Evolutionary conservation across 2,797 vertebrate genomes (phyloP).

Genomic region (Microtus californicus): DNA sequence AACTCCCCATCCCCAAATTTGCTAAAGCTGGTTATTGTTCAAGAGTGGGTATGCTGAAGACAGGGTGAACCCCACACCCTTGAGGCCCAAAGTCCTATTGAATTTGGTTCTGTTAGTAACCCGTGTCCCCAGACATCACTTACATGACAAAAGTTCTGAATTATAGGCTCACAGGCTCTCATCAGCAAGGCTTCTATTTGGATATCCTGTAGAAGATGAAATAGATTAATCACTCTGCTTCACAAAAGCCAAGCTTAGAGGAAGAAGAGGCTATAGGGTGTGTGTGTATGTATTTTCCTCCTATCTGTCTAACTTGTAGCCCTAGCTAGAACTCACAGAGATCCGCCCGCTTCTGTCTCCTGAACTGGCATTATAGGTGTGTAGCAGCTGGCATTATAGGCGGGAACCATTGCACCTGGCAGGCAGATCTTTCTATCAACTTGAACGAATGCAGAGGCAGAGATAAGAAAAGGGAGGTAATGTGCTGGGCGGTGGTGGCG

Average conservation of each 20-base stretch:
- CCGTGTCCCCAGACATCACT: constrained; percentile 81
- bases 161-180: constrained; percentile 95
- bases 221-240: constrained; percentile 54
- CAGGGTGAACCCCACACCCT: background rate
- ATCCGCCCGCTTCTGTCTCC: background rate
- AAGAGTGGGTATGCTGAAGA: background rate
- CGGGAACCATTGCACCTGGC: background rate
- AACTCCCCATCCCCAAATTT: background rate
- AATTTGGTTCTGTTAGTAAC: constrained; percentile 1
- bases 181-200: constrained; percentile 97
- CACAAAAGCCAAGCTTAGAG: background rate
- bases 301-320: background rate
- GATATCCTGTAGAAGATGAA: constrained; percentile 91
- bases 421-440: background rate
- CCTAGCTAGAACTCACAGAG: background rate
- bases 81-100: background rate
- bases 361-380: background rate
- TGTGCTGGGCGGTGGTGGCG: background rate
- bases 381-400: background rate
- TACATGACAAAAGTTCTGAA: constrained; percentile 96
- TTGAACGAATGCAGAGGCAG: constrained; percentile 4
- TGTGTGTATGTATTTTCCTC: background rate
- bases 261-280: background rate
- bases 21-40: background rate
- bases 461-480: constrained; percentile 50